Conservation (phyloP, 2,113 vertebrate genomes). For the Centropus bengalensis region DNA sequence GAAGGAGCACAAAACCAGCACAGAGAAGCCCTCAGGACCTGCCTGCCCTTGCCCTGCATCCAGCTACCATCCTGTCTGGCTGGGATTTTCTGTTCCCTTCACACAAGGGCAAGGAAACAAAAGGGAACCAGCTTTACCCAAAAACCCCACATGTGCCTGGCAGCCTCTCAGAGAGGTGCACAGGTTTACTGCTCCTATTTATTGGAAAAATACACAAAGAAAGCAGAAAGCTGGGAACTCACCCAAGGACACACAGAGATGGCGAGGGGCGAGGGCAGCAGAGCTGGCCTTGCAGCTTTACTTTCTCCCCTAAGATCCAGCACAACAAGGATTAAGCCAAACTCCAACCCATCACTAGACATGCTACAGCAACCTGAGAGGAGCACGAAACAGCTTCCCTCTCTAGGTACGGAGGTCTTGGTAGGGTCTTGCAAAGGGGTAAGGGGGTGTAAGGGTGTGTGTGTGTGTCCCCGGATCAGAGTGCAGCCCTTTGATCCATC, state of each 20-base stretch:
- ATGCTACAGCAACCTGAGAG: neutral
- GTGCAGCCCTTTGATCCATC: no score
- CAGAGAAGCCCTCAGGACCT: neutral
- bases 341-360: neutral
- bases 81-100: neutral
- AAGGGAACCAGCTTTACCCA: neutral
- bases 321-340: neutral
- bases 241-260: accelerated
- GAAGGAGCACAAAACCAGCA: neutral
- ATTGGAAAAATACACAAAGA: neutral
- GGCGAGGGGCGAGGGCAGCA: accelerated
- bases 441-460: no score
- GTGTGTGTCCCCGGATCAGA: neutral
- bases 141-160: neutral
- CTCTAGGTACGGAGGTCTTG: accelerated
- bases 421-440: neutral
- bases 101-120: neutral
- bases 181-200: neutral
- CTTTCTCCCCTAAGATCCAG: neutral
- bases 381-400: neutral
- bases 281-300: neutral
- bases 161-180: neutral
- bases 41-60: neutral
- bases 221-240: neutral
- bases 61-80: neutral